phyloP scores from a whole-genome alignment of 2,113 vertebrate species.

The Ceyx melanurus region DNA sequence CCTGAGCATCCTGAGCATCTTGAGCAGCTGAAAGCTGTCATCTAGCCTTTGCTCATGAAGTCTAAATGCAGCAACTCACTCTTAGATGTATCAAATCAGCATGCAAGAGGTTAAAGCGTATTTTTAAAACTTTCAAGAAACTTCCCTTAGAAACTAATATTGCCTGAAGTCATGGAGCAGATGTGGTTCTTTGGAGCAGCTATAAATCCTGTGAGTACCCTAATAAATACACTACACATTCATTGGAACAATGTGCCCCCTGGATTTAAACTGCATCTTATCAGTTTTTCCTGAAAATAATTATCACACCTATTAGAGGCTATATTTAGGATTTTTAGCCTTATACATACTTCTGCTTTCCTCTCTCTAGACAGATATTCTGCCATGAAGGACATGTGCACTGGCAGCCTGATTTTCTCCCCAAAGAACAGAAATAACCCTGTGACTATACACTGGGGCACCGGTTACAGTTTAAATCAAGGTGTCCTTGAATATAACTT shows the following conservation, averaged over 20 bases:
- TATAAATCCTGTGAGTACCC: conserved; percentile 59
- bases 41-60: neutral
- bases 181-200: conserved; percentile 41
- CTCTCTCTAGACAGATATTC: conserved; percentile 51
- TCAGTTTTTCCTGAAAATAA: conserved; percentile 61
- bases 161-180: conserved; percentile 61
- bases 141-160: conserved; percentile 33
- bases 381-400: conserved; percentile 52
- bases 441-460: conserved; percentile 28
- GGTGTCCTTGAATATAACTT: conserved; percentile 53
- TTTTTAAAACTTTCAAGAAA: neutral
- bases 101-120: conserved; percentile 40
- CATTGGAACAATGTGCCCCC: conserved; percentile 56
- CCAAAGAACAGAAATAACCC: conserved; percentile 49
- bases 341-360: conserved; percentile 43
- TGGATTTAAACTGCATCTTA: conserved; percentile 62
- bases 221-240: conserved; percentile 52
- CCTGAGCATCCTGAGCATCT: neutral
- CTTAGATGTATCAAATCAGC: neutral
- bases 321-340: conserved; percentile 57
- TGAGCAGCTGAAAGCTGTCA: neutral
- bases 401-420: conserved; percentile 48
- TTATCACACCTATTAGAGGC: conserved; percentile 61
- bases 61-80: neutral
- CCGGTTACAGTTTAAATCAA: conserved; percentile 27